Evolutionary conservation across 1,140 invertebrate genomes (phyloP).

Genomic region (Dysdera silvatica): DNA sequence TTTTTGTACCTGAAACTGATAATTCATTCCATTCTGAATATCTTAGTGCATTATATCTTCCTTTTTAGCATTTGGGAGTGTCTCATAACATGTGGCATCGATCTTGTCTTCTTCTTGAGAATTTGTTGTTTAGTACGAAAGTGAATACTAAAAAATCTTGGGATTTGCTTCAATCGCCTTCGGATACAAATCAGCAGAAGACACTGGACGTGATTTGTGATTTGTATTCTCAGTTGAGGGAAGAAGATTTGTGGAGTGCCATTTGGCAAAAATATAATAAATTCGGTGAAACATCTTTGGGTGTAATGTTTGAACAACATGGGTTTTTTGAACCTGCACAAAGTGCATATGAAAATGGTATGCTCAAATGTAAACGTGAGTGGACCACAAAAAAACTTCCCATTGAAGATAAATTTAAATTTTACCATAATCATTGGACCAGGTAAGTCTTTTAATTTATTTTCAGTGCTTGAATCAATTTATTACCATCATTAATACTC

Average conservation of each 20-base stretch:
- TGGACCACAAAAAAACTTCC: slow-evolving; percentile 55
- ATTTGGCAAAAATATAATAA: slow-evolving; percentile 85
- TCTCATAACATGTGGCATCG: slow-evolving; percentile 95
- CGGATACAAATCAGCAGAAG: slow-evolving; percentile 54
- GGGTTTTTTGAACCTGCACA: slow-evolving; percentile 91
- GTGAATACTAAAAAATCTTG: slow-evolving; percentile 37
- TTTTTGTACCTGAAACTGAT: no score
- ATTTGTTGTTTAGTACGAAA: slow-evolving; percentile 64
- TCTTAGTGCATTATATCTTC: no score
- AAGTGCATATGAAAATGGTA: slow-evolving; percentile 76
- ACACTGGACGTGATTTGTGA: slow-evolving; percentile 69
- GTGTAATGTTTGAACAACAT: slow-evolving; percentile 88
- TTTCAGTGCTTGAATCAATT: no score
- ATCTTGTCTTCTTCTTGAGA: slow-evolving; percentile 76
- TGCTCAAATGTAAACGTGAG: slow-evolving; percentile 80
- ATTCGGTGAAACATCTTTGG: slow-evolving; percentile 79
- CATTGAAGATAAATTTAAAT: slow-evolving; percentile 55
- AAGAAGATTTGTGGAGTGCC: slow-evolving; percentile 92
- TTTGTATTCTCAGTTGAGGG: slow-evolving; percentile 77
- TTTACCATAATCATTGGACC: slow-evolving; percentile 91
- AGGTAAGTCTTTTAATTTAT: no score
- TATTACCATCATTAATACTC: no score
- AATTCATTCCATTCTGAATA: no score
- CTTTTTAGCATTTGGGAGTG: slow-evolving; percentile 80
- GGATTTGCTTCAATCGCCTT: slow-evolving; percentile 56